Conservation (phyloP, 2,113 vertebrate species). For the Epinephelus lanceolatus region DNA sequence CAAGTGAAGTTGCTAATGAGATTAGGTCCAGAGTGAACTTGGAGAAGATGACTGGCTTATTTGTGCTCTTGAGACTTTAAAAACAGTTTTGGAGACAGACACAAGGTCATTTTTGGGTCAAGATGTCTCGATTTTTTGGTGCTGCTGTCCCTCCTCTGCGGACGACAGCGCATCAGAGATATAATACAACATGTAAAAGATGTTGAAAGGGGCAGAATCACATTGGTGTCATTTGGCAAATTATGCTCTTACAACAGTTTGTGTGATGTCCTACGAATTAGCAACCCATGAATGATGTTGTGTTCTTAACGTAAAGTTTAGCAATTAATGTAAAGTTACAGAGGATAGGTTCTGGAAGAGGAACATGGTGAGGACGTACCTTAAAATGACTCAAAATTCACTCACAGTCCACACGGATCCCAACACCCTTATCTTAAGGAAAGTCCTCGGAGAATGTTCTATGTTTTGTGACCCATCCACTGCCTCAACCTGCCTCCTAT, state of each 20-base stretch:
- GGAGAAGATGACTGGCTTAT: slow-evolving; percentile 29
- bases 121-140: background rate
- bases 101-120: slow-evolving; percentile 4
- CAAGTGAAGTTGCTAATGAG: slow-evolving; percentile 60
- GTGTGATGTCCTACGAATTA: too few species aligned
- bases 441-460: too few species aligned
- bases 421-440: too few species aligned
- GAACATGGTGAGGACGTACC: too few species aligned
- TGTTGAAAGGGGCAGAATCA: background rate
- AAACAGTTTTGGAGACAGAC: slow-evolving; percentile 17
- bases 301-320: too few species aligned
- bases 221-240: background rate
- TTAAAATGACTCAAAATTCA: too few species aligned
- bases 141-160: background rate
- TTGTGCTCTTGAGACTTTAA: slow-evolving; percentile 32
- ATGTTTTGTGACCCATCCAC: too few species aligned
- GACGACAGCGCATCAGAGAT: background rate
- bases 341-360: too few species aligned
- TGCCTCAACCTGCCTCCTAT: too few species aligned
- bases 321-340: too few species aligned
- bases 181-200: background rate
- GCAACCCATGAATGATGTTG: too few species aligned
- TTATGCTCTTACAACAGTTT: background rate
- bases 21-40: slow-evolving; percentile 55
- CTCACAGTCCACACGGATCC: too few species aligned